A percentile compares a stretch with the other conserved stretches of the same genome.
Evolutionary conservation across 2,113 vertebrate species (phyloP).

Genomic region (Jacana jacana): DNA sequence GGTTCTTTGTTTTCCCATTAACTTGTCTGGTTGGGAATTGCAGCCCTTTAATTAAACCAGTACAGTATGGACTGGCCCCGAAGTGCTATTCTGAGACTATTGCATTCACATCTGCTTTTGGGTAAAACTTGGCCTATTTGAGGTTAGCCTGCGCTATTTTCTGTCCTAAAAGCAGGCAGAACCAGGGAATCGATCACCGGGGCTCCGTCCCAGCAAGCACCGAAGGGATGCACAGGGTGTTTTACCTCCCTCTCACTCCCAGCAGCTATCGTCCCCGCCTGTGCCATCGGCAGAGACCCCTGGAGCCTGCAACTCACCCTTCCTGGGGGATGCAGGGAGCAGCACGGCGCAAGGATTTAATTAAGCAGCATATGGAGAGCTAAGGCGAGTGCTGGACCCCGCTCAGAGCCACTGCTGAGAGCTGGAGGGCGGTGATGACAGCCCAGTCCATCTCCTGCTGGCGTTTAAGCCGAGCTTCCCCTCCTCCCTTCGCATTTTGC

Average conservation of each 20-base stretch:
- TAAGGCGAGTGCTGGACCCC: background rate
- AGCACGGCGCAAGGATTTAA: background rate
- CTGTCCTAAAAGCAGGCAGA: background rate
- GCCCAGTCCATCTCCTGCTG: background rate
- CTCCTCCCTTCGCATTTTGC: background rate
- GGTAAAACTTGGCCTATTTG: background rate
- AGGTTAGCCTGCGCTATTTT: background rate
- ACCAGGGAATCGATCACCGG: background rate
- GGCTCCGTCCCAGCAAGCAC: background rate
- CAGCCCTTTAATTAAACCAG: constrained; percentile 27
- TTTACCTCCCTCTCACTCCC: background rate
- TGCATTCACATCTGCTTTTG: constrained; percentile 36
- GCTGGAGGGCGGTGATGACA: background rate
- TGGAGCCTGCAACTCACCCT: background rate
- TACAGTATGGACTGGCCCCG: background rate
- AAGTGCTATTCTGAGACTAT: background rate
- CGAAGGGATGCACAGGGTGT: background rate
- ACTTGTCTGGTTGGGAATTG: background rate
- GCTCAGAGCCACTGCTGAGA: background rate
- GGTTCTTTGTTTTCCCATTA: background rate
- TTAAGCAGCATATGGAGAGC: constrained; percentile 28
- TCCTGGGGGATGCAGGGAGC: background rate
- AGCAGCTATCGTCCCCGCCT: background rate
- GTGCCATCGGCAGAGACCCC: background rate
- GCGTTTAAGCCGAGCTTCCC: background rate